phyloP scores from a whole-genome alignment of 2,113 vertebrate genomes.

The Pterocles orientalis region DNA sequence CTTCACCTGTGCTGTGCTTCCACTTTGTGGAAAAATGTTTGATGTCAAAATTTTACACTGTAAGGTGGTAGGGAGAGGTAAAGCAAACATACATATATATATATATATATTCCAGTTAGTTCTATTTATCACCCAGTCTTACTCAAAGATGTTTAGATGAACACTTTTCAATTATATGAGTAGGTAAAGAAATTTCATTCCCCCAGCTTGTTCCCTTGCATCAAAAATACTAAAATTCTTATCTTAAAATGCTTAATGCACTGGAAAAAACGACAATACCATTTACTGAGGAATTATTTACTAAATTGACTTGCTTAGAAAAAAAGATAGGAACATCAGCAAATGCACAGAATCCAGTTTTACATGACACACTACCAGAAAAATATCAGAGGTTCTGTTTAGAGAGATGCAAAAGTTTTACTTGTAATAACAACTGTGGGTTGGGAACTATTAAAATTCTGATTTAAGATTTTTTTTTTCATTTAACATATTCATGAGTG shows the following conservation, averaged over 20 bases:
- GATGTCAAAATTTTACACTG: neutral
- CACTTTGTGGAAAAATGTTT: neutral
- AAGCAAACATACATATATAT: neutral
- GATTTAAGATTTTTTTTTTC: neutral
- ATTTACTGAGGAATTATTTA: neutral
- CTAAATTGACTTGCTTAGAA: neutral
- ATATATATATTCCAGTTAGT: neutral
- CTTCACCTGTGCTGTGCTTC: neutral
- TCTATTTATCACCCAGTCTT: neutral
- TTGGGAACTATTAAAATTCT: slow-evolving; percentile 6
- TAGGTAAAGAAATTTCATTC: neutral
- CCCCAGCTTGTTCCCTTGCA: neutral
- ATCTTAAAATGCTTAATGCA: neutral
- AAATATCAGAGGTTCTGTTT: neutral
- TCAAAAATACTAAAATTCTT: neutral
- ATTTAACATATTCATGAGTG: neutral
- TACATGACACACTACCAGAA: neutral
- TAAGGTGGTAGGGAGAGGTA: neutral
- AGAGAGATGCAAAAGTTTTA: neutral
- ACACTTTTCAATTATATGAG: neutral
- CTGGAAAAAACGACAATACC: neutral
- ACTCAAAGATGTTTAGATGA: neutral
- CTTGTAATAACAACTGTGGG: neutral
- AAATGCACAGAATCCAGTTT: neutral
- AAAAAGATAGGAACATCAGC: neutral